These are phyloP conservation scores for Archocentrus centrarchus DNA, from an alignment of 2,113 vertebrate species.

Conservation along the genomic window DNA sequence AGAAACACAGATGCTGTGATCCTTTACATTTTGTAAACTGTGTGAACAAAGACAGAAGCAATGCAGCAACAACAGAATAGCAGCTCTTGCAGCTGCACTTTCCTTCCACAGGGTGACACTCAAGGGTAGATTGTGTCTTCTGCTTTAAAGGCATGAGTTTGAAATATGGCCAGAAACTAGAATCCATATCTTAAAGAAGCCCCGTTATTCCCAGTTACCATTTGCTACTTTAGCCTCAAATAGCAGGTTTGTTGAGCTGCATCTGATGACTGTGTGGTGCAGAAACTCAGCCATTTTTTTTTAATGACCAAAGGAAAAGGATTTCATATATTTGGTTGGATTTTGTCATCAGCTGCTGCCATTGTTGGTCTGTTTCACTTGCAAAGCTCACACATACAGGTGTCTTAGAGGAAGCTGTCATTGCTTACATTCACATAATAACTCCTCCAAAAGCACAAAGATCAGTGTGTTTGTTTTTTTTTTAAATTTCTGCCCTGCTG, in stretches of 20 bases:
- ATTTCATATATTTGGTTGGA: background rate
- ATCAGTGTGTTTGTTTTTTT: background rate
- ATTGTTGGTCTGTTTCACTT: too few relatives aligned
- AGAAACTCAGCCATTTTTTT: background rate
- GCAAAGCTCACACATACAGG: too few relatives aligned
- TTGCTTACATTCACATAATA: too few relatives aligned
- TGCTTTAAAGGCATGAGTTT: too few relatives aligned
- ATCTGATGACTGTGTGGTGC: background rate
- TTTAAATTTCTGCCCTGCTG: fast-evolving
- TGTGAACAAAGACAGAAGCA: background rate
- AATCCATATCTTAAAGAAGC: background rate
- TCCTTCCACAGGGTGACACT: too few relatives aligned
- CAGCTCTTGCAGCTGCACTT: too few relatives aligned
- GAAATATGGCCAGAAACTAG: too few relatives aligned
- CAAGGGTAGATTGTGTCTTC: too few relatives aligned
- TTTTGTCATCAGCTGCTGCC: too few relatives aligned
- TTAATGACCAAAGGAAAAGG: background rate
- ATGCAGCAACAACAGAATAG: too few relatives aligned
- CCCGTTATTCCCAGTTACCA: fast-evolving
- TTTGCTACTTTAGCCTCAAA: background rate
- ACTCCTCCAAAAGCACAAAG: too few relatives aligned
- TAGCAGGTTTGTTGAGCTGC: background rate
- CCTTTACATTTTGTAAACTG: background rate
- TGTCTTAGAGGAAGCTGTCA: too few relatives aligned
- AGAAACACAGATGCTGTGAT: fast-evolving